These are phyloP conservation scores for Microtus californicus DNA, from an alignment of 2,797 vertebrate genomes.

Conservation along the genomic window DNA sequence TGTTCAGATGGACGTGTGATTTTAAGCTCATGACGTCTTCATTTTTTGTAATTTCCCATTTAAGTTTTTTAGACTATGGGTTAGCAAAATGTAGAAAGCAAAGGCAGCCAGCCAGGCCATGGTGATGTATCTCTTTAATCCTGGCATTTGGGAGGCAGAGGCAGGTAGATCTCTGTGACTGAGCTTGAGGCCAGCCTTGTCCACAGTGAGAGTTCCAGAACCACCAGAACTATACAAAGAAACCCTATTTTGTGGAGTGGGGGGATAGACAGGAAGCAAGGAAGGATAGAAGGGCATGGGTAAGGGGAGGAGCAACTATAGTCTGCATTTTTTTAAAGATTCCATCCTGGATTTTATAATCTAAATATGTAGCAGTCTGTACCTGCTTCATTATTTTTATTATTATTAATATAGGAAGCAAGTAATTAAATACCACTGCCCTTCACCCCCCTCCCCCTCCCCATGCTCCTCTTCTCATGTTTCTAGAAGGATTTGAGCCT, in stretches of 20 bases:
- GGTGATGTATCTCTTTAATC: not conserved
- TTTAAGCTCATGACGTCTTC: not conserved
- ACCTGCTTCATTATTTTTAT: not conserved
- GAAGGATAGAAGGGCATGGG: not conserved
- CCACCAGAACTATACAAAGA: not conserved
- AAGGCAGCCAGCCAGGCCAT: not conserved
- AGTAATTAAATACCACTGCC: not conserved
- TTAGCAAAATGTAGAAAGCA: not conserved
- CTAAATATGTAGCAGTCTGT: not conserved
- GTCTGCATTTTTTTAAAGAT: not conserved
- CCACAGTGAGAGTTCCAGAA: not conserved
- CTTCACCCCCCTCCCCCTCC: not conserved
- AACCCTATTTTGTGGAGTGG: not conserved
- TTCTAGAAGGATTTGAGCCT: constrained; percentile 45
- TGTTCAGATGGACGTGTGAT: not conserved
- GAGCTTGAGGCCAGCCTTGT: not conserved
- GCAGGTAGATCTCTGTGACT: not conserved
- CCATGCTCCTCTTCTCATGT: constrained; percentile 41
- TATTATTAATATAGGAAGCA: constrained; percentile 60
- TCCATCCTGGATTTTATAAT: not conserved
- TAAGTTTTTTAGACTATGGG: not conserved
- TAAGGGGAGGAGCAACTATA: not conserved
- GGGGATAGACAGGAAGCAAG: not conserved
- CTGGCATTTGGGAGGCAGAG: not conserved
- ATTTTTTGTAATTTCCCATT: not conserved